phyloP scores from a whole-genome alignment of 2,113 vertebrate genomes.

The Anser cygnoides region DNA sequence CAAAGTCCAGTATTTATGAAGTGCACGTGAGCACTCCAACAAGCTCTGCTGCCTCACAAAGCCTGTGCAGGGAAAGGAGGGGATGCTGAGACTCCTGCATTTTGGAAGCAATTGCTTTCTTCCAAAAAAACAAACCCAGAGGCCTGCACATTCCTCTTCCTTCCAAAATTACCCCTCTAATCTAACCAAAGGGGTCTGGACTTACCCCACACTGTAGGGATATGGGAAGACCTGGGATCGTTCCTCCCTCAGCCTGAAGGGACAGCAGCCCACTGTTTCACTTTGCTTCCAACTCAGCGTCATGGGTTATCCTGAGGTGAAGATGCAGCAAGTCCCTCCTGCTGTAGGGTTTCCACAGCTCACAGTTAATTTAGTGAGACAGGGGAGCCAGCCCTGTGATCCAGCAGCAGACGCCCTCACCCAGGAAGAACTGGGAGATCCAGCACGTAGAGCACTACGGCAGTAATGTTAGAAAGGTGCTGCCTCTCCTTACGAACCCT shows the following conservation, averaged over 20 bases:
- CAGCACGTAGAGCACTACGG: background rate
- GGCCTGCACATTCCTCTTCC: conserved; percentile 9
- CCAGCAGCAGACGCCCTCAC: background rate
- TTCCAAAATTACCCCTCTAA: conserved; percentile 33
- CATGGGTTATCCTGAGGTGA: background rate
- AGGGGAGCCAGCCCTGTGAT: background rate
- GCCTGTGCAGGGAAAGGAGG: background rate
- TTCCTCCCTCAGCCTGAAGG: background rate
- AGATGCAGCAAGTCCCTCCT: background rate
- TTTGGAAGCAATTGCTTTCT: conserved; percentile 57
- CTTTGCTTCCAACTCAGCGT: background rate
- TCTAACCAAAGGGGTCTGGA: background rate
- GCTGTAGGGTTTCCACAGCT: background rate
- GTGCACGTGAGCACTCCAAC: background rate
- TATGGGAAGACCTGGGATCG: background rate
- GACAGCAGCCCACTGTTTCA: background rate
- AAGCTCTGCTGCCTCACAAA: conserved; percentile 22
- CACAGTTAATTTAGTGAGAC: background rate
- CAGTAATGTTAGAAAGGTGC: background rate
- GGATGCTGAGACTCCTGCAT: conserved; percentile 16
- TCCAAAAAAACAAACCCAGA: conserved; percentile 25
- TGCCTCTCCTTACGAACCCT: background rate
- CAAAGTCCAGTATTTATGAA: conserved; percentile 16
- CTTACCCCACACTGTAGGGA: background rate
- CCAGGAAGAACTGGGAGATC: background rate